phyloP scores from a whole-genome alignment of 1,140 invertebrate species.

The Potamilus streckersoni region DNA sequence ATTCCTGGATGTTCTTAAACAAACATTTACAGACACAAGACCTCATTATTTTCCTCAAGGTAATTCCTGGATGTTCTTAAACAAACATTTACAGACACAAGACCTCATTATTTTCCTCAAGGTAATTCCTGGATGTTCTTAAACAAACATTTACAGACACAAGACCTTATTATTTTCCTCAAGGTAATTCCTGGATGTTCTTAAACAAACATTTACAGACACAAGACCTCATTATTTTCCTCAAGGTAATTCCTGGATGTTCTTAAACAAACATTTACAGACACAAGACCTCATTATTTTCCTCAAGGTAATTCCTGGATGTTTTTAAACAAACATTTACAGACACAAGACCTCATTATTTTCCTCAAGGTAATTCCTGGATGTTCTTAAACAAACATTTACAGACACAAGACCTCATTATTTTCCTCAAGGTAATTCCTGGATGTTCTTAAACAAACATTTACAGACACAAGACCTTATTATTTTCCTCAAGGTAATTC shows the following conservation, averaged over 20 bases:
- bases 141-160: too few relatives aligned
- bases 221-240: conserved; percentile 62
- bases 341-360: conserved; percentile 62
- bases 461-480: conserved; percentile 64
- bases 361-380: conserved; percentile 59
- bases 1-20: too few relatives aligned
- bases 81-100: too few relatives aligned
- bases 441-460: too few relatives aligned
- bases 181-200: conserved; percentile 48
- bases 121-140: conserved; percentile 37
- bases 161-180: conserved; percentile 63
- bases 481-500: conserved; percentile 62
- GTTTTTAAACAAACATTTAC: too few relatives aligned
- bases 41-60: conserved; percentile 65
- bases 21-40: conserved; percentile 64
- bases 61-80: conserved; percentile 20
- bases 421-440: conserved; percentile 61
- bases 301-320: conserved; percentile 53
- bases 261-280: too few relatives aligned
- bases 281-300: conserved; percentile 63
- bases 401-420: conserved; percentile 63
- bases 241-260: conserved; percentile 52
- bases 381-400: too few relatives aligned
- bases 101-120: conserved; percentile 65
- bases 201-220: too few relatives aligned